These are phyloP conservation scores for Troides helena DNA, from an alignment of 2,888 invertebrate species.

Conservation along the genomic window DNA sequence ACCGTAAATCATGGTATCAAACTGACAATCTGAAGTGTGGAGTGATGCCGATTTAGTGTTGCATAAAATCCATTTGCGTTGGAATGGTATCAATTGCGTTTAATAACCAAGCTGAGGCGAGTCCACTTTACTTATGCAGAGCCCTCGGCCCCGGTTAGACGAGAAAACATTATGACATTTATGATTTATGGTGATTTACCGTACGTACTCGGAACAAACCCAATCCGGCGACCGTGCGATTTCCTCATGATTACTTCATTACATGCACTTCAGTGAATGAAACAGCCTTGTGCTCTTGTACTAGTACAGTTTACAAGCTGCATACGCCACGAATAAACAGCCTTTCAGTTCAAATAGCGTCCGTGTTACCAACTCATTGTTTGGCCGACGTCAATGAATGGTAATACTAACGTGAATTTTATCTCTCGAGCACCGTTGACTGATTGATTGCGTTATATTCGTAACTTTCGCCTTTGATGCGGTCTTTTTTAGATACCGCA, in stretches of 20 bases:
- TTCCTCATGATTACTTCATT: slow-evolving; percentile 29
- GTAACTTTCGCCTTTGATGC: slow-evolving; percentile 17
- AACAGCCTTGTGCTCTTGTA: slow-evolving; percentile 8
- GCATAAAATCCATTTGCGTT: slow-evolving; percentile 34
- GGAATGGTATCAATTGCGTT: slow-evolving; percentile 35
- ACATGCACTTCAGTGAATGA: slow-evolving; percentile 21
- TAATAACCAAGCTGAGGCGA: slow-evolving; percentile 32
- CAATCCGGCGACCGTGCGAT: slow-evolving; percentile 12
- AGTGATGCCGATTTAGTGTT: slow-evolving; percentile 29
- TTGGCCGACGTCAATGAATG: slow-evolving; percentile 38
- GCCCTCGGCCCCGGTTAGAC: slow-evolving; percentile 29
- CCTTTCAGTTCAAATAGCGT: slow-evolving; percentile 36
- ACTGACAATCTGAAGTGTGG: slow-evolving; percentile 26
- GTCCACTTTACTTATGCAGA: slow-evolving; percentile 12
- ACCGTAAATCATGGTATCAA: slow-evolving; percentile 30
- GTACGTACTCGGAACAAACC: slow-evolving; percentile 31
- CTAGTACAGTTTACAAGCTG: slow-evolving; percentile 4
- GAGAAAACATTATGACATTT: slow-evolving; percentile 42
- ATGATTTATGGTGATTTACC: slow-evolving; percentile 42
- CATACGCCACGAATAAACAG: slow-evolving; percentile 19
- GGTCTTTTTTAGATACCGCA: slow-evolving; percentile 9
- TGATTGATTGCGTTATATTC: slow-evolving; percentile 30
- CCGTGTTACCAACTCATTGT: slow-evolving; percentile 58
- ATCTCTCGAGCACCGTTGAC: slow-evolving; percentile 32
- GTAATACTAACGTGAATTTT: slow-evolving; percentile 33